phyloP scores from a whole-genome alignment of 2,888 invertebrate genomes.

The Drosophila cracens region DNA sequence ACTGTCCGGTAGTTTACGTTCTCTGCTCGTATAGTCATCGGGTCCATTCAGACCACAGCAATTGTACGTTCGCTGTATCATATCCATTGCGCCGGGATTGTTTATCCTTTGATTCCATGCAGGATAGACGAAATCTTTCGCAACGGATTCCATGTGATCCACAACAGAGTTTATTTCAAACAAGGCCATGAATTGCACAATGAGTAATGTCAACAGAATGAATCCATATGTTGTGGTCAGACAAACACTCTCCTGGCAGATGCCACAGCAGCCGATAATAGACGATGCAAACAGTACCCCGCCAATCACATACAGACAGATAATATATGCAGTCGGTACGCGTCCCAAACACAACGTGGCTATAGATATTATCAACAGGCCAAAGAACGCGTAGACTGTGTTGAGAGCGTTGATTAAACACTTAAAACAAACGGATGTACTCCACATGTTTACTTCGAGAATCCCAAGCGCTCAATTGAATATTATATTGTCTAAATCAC shows the following conservation, averaged over 20 bases:
- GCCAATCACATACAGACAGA: slow-evolving; percentile 68
- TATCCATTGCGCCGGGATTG: slow-evolving; percentile 69
- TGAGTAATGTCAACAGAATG: slow-evolving; percentile 89
- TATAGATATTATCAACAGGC: slow-evolving; percentile 66
- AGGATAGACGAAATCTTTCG: slow-evolving; percentile 86
- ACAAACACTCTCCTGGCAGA: slow-evolving; percentile 73
- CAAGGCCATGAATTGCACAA: slow-evolving; percentile 89
- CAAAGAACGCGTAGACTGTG: slow-evolving; percentile 70
- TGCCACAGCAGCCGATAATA: slow-evolving; percentile 78
- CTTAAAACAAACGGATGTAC: slow-evolving; percentile 74
- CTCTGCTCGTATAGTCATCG: slow-evolving; percentile 67
- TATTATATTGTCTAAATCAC: not conserved
- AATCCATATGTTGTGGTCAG: slow-evolving; percentile 87
- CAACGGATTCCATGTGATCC: slow-evolving; percentile 86
- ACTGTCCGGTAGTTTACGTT: slow-evolving; percentile 59
- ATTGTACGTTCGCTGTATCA: slow-evolving; percentile 68
- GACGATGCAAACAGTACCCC: slow-evolving; percentile 68
- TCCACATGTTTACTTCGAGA: slow-evolving; percentile 65
- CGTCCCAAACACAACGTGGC: slow-evolving; percentile 61
- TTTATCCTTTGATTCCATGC: slow-evolving; percentile 81
- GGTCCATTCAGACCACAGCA: slow-evolving; percentile 82
- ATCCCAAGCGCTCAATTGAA: not conserved
- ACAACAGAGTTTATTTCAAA: slow-evolving; percentile 87
- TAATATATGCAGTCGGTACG: slow-evolving; percentile 62
- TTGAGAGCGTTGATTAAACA: slow-evolving; percentile 71